Evolutionary conservation across 1,140 invertebrate genomes (phyloP).

Genomic region (Neodiprion fabricii): DNA sequence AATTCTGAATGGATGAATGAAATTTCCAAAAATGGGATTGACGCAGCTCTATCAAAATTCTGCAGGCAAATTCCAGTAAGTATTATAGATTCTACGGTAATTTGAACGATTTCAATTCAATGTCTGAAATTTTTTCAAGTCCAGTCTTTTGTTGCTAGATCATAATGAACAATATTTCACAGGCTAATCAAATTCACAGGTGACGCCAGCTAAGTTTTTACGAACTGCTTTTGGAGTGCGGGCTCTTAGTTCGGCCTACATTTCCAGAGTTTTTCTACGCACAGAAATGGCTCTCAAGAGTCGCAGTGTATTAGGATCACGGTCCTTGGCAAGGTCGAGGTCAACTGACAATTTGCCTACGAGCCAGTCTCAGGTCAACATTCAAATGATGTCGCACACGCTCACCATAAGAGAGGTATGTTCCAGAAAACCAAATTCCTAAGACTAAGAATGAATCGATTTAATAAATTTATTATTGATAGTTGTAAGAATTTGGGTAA

Average conservation of each 20-base stretch:
- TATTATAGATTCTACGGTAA: conserved; percentile 22
- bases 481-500: conserved; percentile 5
- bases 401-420: conserved; percentile 89
- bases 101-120: conserved; percentile 17
- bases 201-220: conserved; percentile 84
- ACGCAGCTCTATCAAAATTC: conserved; percentile 82
- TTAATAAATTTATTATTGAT: conserved; percentile 23
- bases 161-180: too few relatives aligned
- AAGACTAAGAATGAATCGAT: conserved; percentile 10
- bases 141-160: neutral
- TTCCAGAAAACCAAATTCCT: conserved; percentile 7
- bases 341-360: conserved; percentile 89
- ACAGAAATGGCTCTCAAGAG: conserved; percentile 92
- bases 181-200: conserved; percentile 48
- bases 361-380: conserved; percentile 90
- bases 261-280: conserved; percentile 88
- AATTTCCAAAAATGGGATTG: conserved; percentile 82
- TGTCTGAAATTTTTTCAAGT: conserved; percentile 1
- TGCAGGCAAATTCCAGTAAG: conserved; percentile 85
- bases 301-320: conserved; percentile 73
- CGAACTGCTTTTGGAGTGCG: conserved; percentile 91
- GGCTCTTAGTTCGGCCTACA: conserved; percentile 86
- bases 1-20: conserved; percentile 81
- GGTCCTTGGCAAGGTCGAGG: conserved; percentile 75
- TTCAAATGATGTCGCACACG: conserved; percentile 92